Evolutionary conservation across 2,888 invertebrate species (phyloP).

Genomic region (Aphidoletes aphidimyza): DNA sequence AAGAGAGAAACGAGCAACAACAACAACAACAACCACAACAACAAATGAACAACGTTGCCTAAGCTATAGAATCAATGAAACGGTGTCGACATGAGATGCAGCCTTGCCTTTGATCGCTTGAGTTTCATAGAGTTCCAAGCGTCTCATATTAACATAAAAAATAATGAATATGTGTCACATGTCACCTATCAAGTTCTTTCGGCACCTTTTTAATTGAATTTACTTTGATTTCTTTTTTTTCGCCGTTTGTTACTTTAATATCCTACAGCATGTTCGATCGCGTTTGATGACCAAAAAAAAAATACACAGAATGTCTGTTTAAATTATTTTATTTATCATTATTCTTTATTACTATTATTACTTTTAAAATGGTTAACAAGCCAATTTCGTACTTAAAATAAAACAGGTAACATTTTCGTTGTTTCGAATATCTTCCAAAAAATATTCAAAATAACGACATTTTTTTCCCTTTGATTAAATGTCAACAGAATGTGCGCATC

Average conservation of each 20-base stretch:
- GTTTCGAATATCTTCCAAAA: neutral
- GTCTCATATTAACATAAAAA: neutral
- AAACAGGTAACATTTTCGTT: neutral
- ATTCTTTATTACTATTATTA: neutral
- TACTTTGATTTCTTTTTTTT: neutral
- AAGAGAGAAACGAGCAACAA: no score
- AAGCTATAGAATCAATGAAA: neutral
- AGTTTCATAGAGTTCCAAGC: neutral
- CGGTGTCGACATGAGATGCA: neutral
- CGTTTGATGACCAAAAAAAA: neutral
- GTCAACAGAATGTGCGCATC: neutral
- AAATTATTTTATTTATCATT: neutral
- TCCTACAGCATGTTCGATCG: neutral
- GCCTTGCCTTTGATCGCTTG: constrained; percentile 10
- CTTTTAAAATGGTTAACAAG: neutral
- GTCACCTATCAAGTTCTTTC: constrained; percentile 39
- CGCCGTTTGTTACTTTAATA: neutral
- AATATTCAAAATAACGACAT: neutral
- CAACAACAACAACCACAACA: no score
- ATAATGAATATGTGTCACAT: constrained; percentile 16
- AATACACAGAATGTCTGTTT: neutral
- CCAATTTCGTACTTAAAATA: neutral
- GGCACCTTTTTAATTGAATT: constrained; percentile 44
- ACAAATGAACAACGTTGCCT: no score
- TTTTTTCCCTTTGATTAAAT: neutral